Conservation (phyloP, 2,888 invertebrate species). For the Habrosyne pyritoides region DNA sequence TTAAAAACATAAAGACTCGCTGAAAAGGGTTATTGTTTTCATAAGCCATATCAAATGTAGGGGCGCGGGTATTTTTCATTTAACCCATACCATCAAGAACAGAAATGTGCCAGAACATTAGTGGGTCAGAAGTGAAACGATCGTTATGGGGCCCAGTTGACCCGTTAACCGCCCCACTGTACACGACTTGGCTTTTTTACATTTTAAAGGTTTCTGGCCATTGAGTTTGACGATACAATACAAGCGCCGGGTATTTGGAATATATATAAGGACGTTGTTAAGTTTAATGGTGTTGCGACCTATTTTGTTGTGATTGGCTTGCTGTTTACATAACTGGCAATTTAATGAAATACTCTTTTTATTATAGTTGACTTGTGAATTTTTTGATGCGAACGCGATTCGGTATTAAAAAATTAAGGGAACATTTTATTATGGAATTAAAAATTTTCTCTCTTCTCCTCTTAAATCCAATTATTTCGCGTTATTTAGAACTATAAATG, state of each 20-base stretch:
- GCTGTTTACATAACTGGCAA: not conserved
- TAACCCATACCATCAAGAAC: conserved; percentile 18
- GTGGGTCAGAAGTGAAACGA: conserved; percentile 7
- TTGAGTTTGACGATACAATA: not conserved
- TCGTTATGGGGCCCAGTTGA: conserved; percentile 20
- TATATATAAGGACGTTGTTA: not conserved
- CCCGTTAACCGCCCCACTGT: conserved; percentile 25
- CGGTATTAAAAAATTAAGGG: too few relatives aligned
- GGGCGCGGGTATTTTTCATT: conserved; percentile 36
- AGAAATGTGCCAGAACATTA: conserved; percentile 28
- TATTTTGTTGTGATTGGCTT: not conserved
- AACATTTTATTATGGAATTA: too few relatives aligned
- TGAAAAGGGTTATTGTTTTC: conserved; percentile 31
- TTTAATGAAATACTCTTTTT: not conserved
- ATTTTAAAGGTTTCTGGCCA: conserved; percentile 6
- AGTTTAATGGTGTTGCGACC: not conserved
- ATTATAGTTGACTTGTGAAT: not conserved
- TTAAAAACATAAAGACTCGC: conserved; percentile 22
- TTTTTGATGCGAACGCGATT: not conserved
- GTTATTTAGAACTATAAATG: too few relatives aligned
- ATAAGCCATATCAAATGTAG: conserved; percentile 28
- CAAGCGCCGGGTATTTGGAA: not conserved
- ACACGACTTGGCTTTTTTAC: conserved; percentile 19
- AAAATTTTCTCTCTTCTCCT: too few relatives aligned
- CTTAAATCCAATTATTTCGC: too few relatives aligned